Evolutionary conservation across 2,113 vertebrate species (phyloP).

Genomic region (Spea bombifrons): DNA sequence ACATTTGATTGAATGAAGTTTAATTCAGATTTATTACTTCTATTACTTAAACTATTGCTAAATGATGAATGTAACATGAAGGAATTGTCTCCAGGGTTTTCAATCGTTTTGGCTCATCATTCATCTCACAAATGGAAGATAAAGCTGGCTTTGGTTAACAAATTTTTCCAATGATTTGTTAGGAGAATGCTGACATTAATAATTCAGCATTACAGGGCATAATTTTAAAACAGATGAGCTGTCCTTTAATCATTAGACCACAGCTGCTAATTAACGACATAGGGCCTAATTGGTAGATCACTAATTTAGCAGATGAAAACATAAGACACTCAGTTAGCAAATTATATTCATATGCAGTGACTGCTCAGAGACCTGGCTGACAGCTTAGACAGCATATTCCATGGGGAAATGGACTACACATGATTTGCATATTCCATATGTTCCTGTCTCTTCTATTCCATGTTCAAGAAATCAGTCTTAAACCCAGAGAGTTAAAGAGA

Average conservation of each 20-base stretch:
- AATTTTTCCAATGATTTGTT: background rate
- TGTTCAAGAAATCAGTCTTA: too few relatives aligned
- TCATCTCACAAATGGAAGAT: background rate
- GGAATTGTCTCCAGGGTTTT: background rate
- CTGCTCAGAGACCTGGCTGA: background rate
- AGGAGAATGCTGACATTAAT: background rate
- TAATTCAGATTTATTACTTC: background rate
- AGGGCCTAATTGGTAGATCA: background rate
- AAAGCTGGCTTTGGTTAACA: conserved; percentile 11
- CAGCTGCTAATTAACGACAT: conserved; percentile 5
- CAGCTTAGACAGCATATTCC: too few relatives aligned
- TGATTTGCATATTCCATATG: too few relatives aligned
- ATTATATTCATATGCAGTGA: background rate
- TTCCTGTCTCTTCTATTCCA: too few relatives aligned
- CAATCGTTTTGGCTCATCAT: too few relatives aligned
- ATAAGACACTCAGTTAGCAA: background rate
- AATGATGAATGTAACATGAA: background rate
- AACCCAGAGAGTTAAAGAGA: too few relatives aligned
- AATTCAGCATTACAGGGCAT: background rate
- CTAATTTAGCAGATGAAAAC: background rate
- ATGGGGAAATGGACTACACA: too few relatives aligned
- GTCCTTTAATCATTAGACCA: conserved; percentile 5
- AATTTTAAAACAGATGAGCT: background rate
- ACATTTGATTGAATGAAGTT: background rate
- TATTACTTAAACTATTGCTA: background rate